Percentiles rank a stretch among this genome's conserved stretches.
Conservation (phyloP, 2,113 vertebrate species). For the Labeo rohita region DNA sequence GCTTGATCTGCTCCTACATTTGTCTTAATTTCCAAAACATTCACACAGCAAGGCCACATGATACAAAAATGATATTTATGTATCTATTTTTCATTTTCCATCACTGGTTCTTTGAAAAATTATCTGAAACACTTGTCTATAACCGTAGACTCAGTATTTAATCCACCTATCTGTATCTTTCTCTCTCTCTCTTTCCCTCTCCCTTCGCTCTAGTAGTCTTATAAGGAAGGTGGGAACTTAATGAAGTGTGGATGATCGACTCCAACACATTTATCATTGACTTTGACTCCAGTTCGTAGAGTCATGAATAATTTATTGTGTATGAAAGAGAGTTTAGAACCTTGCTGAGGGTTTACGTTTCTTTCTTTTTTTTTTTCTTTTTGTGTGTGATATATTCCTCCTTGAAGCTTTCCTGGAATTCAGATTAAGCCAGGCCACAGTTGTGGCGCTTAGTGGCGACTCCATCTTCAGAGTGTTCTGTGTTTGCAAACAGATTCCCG, state of each 20-base stretch:
- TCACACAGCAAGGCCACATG: neutral
- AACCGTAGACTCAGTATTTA: neutral
- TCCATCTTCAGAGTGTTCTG: constrained; percentile 29
- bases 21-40: constrained; percentile 4
- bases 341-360: constrained; percentile 60
- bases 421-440: constrained; percentile 60
- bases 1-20: neutral
- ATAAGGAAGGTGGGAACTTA: constrained; percentile 60
- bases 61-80: neutral
- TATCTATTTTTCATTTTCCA: neutral
- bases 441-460: constrained; percentile 26
- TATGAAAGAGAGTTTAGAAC: constrained; percentile 74
- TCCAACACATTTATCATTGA: constrained; percentile 73
- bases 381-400: constrained; percentile 68
- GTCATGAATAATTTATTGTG: constrained; percentile 77
- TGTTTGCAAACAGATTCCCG: constrained; percentile 56
- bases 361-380: neutral
- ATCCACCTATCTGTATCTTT: constrained; percentile 33
- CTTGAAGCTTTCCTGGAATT: constrained; percentile 71
- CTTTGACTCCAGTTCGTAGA: constrained; percentile 73
- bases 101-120: neutral
- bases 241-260: constrained; percentile 74
- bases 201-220: constrained; percentile 44
- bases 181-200: constrained; percentile 22
- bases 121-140: neutral